A percentile compares a stretch with the other conserved stretches of the same genome.
These are phyloP conservation scores for Seriola aureovittata DNA, from an alignment of 2,113 vertebrate genomes.

Conservation along the genomic window DNA sequence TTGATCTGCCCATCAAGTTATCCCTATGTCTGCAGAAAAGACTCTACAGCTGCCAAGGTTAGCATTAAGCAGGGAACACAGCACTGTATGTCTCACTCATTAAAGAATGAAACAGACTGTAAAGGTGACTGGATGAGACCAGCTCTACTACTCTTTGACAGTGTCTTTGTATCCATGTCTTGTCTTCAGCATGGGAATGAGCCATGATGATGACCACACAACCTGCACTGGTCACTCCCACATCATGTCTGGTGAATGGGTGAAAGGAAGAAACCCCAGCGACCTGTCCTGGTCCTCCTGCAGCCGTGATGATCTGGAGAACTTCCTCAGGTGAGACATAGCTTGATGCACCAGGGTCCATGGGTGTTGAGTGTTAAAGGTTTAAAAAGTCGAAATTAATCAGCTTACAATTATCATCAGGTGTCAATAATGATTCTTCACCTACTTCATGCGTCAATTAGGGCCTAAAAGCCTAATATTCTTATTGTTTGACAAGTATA, in stretches of 20 bases:
- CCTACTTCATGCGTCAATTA: too few species aligned
- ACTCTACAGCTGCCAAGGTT: too few species aligned
- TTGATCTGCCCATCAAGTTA: not conserved
- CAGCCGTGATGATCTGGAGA: constrained; percentile 94
- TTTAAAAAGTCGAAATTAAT: too few species aligned
- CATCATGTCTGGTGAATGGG: constrained; percentile 99
- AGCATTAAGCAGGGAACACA: too few species aligned
- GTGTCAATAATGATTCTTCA: too few species aligned
- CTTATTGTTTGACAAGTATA: too few species aligned
- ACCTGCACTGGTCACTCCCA: constrained; percentile 92
- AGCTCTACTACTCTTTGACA: not conserved
- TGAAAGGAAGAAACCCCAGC: constrained; percentile 97
- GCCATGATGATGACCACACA: constrained; percentile 94
- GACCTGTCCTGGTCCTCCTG: constrained; percentile 98
- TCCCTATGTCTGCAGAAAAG: not conserved
- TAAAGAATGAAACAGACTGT: too few species aligned
- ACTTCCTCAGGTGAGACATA: constrained; percentile 92
- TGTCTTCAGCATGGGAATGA: constrained; percentile 93
- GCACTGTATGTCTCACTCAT: too few species aligned
- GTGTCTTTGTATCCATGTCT: constrained; percentile 18
- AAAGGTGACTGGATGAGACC: not conserved
- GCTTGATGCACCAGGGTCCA: too few species aligned
- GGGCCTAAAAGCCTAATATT: too few species aligned
- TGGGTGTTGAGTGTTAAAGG: too few species aligned
- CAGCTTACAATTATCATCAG: too few species aligned